Evolutionary conservation across 2,888 invertebrate species (phyloP).

Genomic region (Alloscopus bannaensis): DNA sequence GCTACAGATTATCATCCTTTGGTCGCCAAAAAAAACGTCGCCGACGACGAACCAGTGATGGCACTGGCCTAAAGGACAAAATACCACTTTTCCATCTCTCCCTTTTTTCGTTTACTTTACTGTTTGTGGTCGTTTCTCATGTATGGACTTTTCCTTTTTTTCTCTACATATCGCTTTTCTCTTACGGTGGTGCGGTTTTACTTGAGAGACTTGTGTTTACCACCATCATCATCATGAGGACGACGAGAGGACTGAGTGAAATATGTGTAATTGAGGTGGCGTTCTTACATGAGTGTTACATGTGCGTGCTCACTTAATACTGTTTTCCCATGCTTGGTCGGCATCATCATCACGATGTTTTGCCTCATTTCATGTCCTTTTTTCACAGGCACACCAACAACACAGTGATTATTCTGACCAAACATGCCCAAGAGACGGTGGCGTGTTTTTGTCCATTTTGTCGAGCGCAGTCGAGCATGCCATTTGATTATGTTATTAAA

Average conservation of each 20-base stretch:
- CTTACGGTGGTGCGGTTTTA: too few species aligned
- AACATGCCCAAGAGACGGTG: background rate
- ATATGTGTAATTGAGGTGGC: background rate
- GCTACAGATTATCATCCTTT: conserved; percentile 17
- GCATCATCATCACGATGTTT: background rate
- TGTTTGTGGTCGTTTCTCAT: conserved; percentile 36
- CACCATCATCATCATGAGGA: background rate
- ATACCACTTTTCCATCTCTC: conserved; percentile 10
- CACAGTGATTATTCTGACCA: background rate
- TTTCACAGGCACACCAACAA: background rate
- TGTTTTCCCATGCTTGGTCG: conserved; percentile 7
- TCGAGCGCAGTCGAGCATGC: conserved; percentile 34
- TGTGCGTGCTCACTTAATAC: background rate
- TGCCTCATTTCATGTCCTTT: background rate
- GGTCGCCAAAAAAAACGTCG: conserved; percentile 3
- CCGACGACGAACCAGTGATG: conserved; percentile 13
- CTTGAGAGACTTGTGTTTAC: background rate
- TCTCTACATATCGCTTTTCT: too few species aligned
- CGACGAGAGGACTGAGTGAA: too few species aligned
- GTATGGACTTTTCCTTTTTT: conserved; percentile 30
- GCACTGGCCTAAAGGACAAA: conserved; percentile 50
- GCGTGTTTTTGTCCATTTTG: conserved; percentile 9
- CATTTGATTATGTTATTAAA: conserved; percentile 44
- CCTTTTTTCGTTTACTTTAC: conserved; percentile 5
- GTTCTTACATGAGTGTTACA: background rate